Conservation (phyloP, 2,888 invertebrate species). For the Dryobotodes eremita region DNA sequence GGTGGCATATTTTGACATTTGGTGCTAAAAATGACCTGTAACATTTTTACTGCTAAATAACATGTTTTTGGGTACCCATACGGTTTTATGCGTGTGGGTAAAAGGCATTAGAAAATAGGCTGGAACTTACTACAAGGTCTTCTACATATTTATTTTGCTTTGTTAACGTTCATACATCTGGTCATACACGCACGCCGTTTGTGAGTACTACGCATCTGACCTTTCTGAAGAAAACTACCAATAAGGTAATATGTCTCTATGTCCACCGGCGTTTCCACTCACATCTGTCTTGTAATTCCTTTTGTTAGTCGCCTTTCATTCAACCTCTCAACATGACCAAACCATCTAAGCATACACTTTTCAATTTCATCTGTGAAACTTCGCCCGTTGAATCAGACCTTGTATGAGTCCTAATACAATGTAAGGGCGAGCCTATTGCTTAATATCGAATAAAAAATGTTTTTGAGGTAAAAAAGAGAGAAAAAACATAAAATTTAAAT, state of each 20-base stretch:
- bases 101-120: too few relatives aligned
- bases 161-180: too few relatives aligned
- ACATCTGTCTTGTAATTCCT: background rate
- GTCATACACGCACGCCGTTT: too few relatives aligned
- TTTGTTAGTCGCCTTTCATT: background rate
- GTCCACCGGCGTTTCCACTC: background rate
- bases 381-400: too few relatives aligned
- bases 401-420: background rate
- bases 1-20: constrained; percentile 20
- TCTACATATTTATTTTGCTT: too few relatives aligned
- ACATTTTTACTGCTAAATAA: background rate
- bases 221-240: too few relatives aligned
- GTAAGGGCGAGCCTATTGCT: background rate
- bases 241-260: too few relatives aligned
- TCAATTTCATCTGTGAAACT: background rate
- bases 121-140: background rate
- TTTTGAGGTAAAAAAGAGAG: background rate
- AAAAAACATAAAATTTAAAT: background rate
- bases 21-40: constrained; percentile 21
- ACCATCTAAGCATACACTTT: background rate
- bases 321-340: background rate
- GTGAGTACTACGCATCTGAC: too few relatives aligned
- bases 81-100: background rate
- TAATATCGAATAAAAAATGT: background rate
- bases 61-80: background rate